These are phyloP conservation scores for Eupelmus urozonus DNA, from an alignment of 2,888 invertebrate species.

Conservation along the genomic window DNA sequence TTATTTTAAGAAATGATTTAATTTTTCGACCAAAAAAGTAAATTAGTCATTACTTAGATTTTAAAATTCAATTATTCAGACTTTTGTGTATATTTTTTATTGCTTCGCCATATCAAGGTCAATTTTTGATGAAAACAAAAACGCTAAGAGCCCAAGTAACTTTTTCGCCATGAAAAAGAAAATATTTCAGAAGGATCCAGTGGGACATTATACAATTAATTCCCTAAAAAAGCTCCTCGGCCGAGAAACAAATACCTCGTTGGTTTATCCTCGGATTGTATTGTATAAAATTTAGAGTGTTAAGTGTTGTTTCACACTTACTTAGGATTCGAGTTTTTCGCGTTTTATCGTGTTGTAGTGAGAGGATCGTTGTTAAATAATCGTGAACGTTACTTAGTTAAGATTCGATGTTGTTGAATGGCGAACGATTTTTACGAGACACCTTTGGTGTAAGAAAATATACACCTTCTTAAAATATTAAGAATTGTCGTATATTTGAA, in stretches of 20 bases:
- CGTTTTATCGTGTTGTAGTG: conserved; percentile 3
- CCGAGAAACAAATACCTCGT: conserved; percentile 30
- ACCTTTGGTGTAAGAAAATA: conserved; percentile 21
- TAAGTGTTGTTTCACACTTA: conserved; percentile 35
- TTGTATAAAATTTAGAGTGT: conserved; percentile 34
- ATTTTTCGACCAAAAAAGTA: too few species aligned
- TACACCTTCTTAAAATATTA: conserved; percentile 25
- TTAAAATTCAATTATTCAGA: too few species aligned
- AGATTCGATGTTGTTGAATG: conserved; percentile 44
- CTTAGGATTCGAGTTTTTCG: conserved; percentile 32
- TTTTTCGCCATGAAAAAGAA: too few species aligned
- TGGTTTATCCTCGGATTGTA: conserved; percentile 43
- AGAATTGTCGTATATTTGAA: conserved; percentile 9
- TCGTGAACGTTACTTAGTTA: conserved; percentile 30
- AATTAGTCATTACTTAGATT: too few species aligned
- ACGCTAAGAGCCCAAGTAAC: too few species aligned
- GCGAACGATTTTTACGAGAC: conserved; percentile 48
- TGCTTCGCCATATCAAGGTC: too few species aligned
- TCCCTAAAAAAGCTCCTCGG: not conserved
- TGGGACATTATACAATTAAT: conserved; percentile 20
- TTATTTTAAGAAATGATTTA: too few species aligned
- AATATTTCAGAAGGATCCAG: too few species aligned
- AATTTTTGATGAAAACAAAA: too few species aligned
- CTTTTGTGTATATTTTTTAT: too few species aligned
- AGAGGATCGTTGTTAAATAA: conserved; percentile 42